Percentiles rank a stretch among this genome's conserved stretches.
phyloP scores from a whole-genome alignment of 64 coral and sea anemone species.

The Acropora tenuis region DNA sequence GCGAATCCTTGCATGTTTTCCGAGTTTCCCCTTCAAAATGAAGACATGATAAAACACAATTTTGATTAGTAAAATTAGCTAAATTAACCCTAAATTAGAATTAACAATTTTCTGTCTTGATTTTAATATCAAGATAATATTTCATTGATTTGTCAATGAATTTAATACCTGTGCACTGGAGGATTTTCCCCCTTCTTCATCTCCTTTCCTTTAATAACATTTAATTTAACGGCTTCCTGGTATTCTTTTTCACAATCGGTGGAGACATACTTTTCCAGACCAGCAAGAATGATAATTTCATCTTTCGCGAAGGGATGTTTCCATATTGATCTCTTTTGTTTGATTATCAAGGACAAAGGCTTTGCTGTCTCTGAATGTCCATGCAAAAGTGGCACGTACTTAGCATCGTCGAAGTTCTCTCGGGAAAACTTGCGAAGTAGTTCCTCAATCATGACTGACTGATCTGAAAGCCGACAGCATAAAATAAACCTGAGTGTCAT shows the following conservation, averaged over 20 bases:
- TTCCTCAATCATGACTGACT: neutral
- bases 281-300: slow-evolving; percentile 16
- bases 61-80: too few species aligned
- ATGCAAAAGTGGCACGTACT: neutral
- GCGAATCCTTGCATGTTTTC: too few species aligned
- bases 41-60: too few species aligned
- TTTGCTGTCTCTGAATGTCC: neutral
- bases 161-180: neutral
- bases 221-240: neutral
- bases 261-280: neutral
- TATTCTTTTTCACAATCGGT: neutral
- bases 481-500: too few species aligned
- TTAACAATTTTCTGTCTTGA: too few species aligned
- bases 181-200: neutral
- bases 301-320: neutral
- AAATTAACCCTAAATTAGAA: too few species aligned
- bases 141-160: too few species aligned
- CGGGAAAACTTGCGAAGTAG: neutral
- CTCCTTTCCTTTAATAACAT: neutral
- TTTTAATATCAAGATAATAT: neutral
- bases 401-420: neutral
- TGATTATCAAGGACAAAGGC: neutral
- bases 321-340: neutral
- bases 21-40: too few species aligned
- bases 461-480: too few species aligned